phyloP scores from a whole-genome alignment of 2,113 vertebrate species.

The Nannobrachium achirus region DNA sequence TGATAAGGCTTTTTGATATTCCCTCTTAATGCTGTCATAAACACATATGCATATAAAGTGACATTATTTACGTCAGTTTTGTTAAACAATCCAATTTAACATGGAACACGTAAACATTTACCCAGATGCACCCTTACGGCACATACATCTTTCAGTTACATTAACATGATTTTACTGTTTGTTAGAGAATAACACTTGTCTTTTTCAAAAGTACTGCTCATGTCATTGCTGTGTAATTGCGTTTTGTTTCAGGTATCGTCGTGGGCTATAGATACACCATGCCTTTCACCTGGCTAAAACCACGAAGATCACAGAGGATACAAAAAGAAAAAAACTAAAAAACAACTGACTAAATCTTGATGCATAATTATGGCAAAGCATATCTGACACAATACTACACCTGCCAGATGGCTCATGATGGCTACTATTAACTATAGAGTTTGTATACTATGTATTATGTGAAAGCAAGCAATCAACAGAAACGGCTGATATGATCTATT shows the following conservation, averaged over 20 bases:
- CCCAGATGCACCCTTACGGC: too few species aligned
- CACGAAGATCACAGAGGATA: conserved; percentile 35
- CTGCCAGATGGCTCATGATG: conserved; percentile 38
- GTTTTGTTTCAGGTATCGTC: conserved; percentile 77
- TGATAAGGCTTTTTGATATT: too few species aligned
- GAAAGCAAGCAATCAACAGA: conserved; percentile 39
- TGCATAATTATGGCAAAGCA: conserved; percentile 22
- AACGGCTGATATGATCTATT: conserved; percentile 37
- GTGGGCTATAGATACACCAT: conserved; percentile 69
- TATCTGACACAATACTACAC: conserved; percentile 30
- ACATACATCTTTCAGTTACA: too few species aligned
- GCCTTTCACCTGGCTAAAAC: conserved; percentile 18
- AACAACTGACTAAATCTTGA: conserved; percentile 23
- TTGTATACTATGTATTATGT: conserved; percentile 55
- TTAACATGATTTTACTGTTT: too few species aligned
- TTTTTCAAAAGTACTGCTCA: neutral
- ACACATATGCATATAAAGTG: too few species aligned
- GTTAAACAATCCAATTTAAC: too few species aligned
- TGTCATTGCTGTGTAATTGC: neutral
- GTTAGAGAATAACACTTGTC: too few species aligned
- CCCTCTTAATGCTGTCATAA: neutral
- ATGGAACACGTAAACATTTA: too few species aligned
- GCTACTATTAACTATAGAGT: conserved; percentile 47
- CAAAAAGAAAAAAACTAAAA: neutral
- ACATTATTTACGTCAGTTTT: too few species aligned